These are phyloP conservation scores for Gracilinanus agilis DNA, from an alignment of 2,113 vertebrate species.

Conservation along the genomic window DNA sequence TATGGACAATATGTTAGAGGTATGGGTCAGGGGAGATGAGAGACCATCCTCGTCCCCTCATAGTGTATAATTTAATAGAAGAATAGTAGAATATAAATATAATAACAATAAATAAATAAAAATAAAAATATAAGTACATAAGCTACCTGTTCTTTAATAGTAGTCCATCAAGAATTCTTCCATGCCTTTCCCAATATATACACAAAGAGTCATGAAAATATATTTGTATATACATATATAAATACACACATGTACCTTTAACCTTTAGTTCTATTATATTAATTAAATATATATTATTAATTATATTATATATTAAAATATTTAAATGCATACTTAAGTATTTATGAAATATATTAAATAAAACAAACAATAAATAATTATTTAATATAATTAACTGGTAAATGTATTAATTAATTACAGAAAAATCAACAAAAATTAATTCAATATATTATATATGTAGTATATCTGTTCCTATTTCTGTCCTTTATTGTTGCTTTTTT, in stretches of 20 bases:
- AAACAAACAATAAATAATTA: not conserved
- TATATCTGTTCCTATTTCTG: not conserved
- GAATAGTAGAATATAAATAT: not conserved
- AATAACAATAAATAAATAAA: not conserved
- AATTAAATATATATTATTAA: not conserved
- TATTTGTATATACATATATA: not conserved
- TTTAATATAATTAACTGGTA: not conserved
- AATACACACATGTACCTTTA: not conserved
- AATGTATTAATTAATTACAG: not conserved
- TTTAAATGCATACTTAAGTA: no score
- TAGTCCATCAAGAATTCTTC: not conserved
- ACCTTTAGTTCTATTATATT: not conserved
- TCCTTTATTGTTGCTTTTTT: not conserved
- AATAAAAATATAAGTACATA: not conserved
- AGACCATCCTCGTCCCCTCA: not conserved
- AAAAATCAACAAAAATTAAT: not conserved
- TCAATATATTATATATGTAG: not conserved
- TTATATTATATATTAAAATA: not conserved
- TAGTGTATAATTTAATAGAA: not conserved
- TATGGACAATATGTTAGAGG: not conserved
- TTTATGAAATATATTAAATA: not conserved
- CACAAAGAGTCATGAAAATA: not conserved
- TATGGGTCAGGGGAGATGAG: not conserved
- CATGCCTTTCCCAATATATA: not conserved
- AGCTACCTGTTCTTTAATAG: not conserved